These are phyloP conservation scores for Sycophila sp. DNA, from an alignment of 1,140 invertebrate species.

Conservation along the genomic window DNA sequence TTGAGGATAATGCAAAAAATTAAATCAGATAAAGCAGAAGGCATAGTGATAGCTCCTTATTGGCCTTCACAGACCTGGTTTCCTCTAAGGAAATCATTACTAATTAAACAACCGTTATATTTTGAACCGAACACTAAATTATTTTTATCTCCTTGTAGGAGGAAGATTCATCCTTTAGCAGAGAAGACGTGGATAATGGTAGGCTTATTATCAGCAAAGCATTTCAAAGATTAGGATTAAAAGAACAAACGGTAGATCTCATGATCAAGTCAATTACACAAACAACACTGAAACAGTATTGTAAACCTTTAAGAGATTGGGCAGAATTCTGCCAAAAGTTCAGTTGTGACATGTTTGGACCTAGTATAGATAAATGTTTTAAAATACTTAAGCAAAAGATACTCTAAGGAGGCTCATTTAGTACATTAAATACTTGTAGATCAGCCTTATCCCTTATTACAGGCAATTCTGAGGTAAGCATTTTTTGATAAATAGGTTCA, in stretches of 20 bases:
- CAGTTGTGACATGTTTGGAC: too few species aligned
- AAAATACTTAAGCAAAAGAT: too few species aligned
- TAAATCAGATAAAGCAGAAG: conserved; percentile 25
- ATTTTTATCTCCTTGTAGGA: conserved; percentile 4
- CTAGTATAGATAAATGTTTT: too few species aligned
- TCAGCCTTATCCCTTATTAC: background rate
- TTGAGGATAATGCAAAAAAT: conserved; percentile 36
- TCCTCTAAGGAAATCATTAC: conserved; percentile 2
- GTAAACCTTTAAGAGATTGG: background rate
- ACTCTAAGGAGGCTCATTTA: background rate
- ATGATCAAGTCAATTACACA: too few species aligned
- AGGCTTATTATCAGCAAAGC: too few species aligned
- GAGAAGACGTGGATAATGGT: too few species aligned
- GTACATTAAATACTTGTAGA: background rate
- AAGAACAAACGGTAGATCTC: too few species aligned
- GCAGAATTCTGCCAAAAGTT: too few species aligned
- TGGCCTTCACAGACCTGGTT: conserved; percentile 39
- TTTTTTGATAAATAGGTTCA: background rate
- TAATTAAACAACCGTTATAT: background rate
- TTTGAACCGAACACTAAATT: background rate
- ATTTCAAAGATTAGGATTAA: too few species aligned
- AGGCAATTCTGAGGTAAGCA: background rate
- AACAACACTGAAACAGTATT: too few species aligned
- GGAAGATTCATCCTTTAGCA: background rate
- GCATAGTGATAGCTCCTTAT: conserved; percentile 30